A percentile compares a stretch with the other conserved stretches of the same genome.
Evolutionary conservation across 2,113 vertebrate species (phyloP).

Genomic region (Struthidea cinerea): DNA sequence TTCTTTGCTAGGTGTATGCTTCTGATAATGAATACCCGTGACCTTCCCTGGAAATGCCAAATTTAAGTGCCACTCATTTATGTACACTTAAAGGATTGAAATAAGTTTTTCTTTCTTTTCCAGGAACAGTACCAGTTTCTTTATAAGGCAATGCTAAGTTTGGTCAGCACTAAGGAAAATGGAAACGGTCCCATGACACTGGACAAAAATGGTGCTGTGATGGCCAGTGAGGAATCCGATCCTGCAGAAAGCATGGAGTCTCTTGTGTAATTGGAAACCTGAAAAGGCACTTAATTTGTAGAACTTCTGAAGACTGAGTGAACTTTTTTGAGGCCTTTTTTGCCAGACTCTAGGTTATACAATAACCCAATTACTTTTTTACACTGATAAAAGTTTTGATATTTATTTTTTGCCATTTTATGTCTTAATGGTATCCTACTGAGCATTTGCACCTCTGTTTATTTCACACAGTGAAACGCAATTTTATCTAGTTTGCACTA

Average conservation of each 20-base stretch:
- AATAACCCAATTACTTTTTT: slow-evolving; percentile 99
- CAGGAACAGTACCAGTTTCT: slow-evolving; percentile 96
- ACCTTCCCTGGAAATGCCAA: not conserved
- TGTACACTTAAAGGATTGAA: not conserved
- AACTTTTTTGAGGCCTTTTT: slow-evolving; percentile 99
- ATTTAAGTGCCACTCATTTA: not conserved
- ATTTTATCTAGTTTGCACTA: slow-evolving; percentile 96
- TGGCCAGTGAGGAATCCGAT: slow-evolving; percentile 85
- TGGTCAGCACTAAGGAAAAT: slow-evolving; percentile 89
- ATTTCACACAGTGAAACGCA: slow-evolving; percentile 85
- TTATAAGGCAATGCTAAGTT: slow-evolving; percentile 92
- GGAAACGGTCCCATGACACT: slow-evolving; percentile 76
- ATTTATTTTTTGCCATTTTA: slow-evolving; percentile 99
- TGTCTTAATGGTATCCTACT: slow-evolving; percentile 98
- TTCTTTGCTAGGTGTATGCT: not conserved
- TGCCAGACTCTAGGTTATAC: slow-evolving; percentile 99
- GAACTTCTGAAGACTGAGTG: slow-evolving; percentile 87
- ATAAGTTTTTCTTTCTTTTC: slow-evolving; percentile 32
- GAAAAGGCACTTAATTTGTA: slow-evolving; percentile 86
- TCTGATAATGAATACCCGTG: not conserved
- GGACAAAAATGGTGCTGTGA: slow-evolving; percentile 86
- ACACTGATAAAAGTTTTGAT: slow-evolving; percentile 99
- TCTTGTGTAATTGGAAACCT: slow-evolving; percentile 83
- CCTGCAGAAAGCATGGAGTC: slow-evolving; percentile 92
- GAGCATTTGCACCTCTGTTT: slow-evolving; percentile 91